Percentiles rank a stretch among this genome's conserved stretches.
These are phyloP conservation scores for Arrhopalites spinosus DNA, from an alignment of 2,888 invertebrate species.

Conservation along the genomic window DNA sequence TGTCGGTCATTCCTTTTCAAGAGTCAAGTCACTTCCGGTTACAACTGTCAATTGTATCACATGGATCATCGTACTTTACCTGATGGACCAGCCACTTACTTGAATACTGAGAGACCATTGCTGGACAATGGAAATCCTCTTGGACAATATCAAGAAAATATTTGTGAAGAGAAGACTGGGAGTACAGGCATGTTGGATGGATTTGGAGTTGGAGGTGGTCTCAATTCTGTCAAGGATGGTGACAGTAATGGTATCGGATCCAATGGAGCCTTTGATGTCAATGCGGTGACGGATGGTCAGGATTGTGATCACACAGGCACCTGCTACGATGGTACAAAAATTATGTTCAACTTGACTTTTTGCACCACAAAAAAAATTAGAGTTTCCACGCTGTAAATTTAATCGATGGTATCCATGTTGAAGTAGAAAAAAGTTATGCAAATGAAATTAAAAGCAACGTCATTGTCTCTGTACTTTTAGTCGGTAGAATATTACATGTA, in stretches of 20 bases:
- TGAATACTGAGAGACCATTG: conserved; percentile 65
- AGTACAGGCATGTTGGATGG: conserved; percentile 30
- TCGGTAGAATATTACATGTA: not conserved
- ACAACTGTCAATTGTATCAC: conserved; percentile 91
- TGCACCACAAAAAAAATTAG: not conserved
- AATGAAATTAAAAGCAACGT: conserved; percentile 13
- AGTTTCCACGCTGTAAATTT: not conserved
- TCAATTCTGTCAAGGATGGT: conserved; percentile 28
- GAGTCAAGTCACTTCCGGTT: conserved; percentile 72
- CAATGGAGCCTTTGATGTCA: conserved; percentile 41
- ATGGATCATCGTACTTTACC: conserved; percentile 85
- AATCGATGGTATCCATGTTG: no score
- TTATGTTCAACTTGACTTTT: not conserved
- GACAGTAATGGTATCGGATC: conserved; percentile 16
- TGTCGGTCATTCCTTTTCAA: conserved; percentile 80
- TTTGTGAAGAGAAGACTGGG: conserved; percentile 79
- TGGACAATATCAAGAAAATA: conserved; percentile 87
- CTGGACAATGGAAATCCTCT: conserved; percentile 89
- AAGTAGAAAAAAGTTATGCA: no score
- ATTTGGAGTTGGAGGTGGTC: conserved; percentile 38
- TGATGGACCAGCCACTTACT: conserved; percentile 87
- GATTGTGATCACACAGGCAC: conserved; percentile 92
- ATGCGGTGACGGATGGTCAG: conserved; percentile 48
- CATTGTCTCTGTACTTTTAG: conserved; percentile 9
- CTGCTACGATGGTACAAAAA: conserved; percentile 82